Conservation (phyloP, 2,888 invertebrate species). For the Caradrina kadenii region DNA sequence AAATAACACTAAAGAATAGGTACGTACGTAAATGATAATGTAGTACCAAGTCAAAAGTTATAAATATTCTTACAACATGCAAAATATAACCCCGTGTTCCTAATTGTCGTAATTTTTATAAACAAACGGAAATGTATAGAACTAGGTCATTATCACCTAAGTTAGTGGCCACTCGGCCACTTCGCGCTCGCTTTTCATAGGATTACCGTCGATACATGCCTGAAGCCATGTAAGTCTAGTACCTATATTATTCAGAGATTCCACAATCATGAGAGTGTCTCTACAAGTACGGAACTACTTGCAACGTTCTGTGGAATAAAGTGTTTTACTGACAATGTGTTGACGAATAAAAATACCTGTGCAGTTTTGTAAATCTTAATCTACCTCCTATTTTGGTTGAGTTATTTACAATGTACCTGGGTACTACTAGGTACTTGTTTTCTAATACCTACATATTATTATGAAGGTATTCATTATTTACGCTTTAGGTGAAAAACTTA, state of each 20-base stretch:
- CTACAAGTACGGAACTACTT: conserved; percentile 26
- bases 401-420: neutral
- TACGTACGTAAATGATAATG: no score
- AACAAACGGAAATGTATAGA: conserved; percentile 48
- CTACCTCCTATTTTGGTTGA: conserved; percentile 16
- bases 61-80: conserved; percentile 10
- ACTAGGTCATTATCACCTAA: conserved; percentile 54
- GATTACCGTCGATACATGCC: conserved; percentile 58
- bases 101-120: conserved; percentile 35
- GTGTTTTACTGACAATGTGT: conserved; percentile 28
- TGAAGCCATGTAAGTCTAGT: conserved; percentile 64
- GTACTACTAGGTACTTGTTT: neutral
- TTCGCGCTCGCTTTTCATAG: conserved; percentile 62
- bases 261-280: conserved; percentile 46
- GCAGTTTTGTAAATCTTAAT: neutral
- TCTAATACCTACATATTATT: neutral
- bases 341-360: conserved; percentile 14
- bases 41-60: no score
- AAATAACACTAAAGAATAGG: neutral
- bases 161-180: conserved; percentile 28
- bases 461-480: neutral
- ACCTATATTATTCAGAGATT: conserved; percentile 48
- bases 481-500: neutral
- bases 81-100: conserved; percentile 25
- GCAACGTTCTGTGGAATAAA: conserved; percentile 23